phyloP scores from a whole-genome alignment of 2,113 vertebrate species.

The Aramus guarauna region DNA sequence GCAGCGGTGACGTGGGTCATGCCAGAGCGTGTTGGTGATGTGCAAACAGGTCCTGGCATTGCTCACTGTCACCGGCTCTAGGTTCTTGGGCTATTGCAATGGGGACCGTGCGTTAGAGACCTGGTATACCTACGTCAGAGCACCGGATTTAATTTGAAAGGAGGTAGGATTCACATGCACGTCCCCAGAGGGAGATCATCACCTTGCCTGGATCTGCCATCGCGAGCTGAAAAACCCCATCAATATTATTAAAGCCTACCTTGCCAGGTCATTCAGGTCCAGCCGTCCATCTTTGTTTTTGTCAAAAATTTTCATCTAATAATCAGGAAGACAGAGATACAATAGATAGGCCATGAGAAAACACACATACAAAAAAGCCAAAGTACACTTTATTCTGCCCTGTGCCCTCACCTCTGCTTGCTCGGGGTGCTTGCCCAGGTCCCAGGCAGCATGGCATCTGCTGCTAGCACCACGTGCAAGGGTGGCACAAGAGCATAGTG shows the following conservation, averaged over 20 bases:
- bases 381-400: neutral
- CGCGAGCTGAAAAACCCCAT: neutral
- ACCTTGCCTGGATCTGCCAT: neutral
- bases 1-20: neutral
- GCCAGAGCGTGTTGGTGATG: neutral
- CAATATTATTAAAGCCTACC: conserved; percentile 69
- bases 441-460: accelerated
- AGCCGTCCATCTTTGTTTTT: conserved; percentile 92
- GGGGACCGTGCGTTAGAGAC: neutral
- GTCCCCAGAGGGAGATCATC: neutral
- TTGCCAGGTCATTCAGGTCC: conserved; percentile 94
- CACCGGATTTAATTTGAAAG: neutral
- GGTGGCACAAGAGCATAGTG: neutral
- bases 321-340: conserved; percentile 25
- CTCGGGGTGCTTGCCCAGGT: neutral
- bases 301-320: conserved; percentile 97
- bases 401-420: neutral
- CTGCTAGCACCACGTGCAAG: neutral
- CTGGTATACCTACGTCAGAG: neutral
- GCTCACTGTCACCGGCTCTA: neutral
- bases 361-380: neutral
- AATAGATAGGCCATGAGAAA: neutral
- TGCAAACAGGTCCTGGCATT: neutral
- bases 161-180: neutral
- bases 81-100: neutral